A percentile compares a stretch with the other conserved stretches of the same genome.
Evolutionary conservation across 2,797 vertebrate genomes (phyloP).

Genomic region (Eurystomus glaucurus): DNA sequence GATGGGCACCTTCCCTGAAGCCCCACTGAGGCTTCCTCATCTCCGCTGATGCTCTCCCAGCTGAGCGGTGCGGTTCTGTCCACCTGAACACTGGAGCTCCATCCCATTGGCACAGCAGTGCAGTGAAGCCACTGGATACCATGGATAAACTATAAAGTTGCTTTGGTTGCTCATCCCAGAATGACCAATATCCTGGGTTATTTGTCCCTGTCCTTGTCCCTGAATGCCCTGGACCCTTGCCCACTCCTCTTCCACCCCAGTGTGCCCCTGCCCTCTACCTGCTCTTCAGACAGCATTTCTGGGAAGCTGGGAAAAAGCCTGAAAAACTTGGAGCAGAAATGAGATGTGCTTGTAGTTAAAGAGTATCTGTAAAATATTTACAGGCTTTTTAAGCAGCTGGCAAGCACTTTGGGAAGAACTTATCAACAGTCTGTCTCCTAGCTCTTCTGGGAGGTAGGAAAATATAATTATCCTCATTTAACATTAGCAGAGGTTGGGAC

Average conservation of each 20-base stretch:
- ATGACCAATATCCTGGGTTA: neutral
- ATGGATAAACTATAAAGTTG: neutral
- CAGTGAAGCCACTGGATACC: neutral
- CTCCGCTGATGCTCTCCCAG: neutral
- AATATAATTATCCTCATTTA: neutral
- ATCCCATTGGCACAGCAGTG: neutral
- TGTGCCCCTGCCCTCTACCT: neutral
- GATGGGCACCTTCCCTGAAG: neutral
- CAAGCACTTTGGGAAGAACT: neutral
- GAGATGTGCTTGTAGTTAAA: neutral
- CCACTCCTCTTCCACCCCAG: neutral
- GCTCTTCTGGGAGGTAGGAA: neutral
- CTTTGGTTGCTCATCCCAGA: neutral
- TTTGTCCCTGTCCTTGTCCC: neutral
- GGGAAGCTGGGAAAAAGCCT: neutral
- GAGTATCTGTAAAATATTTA: slow-evolving; percentile 6
- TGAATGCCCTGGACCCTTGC: neutral
- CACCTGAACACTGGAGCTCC: neutral
- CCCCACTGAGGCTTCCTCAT: neutral
- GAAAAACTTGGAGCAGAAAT: neutral
- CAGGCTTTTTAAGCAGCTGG: neutral
- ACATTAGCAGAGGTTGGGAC: neutral
- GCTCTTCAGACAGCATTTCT: neutral
- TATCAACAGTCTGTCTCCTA: neutral
- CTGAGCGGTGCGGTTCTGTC: fast-evolving